A percentile compares a stretch with the other conserved stretches of the same genome.
Conservation (phyloP, 2,888 invertebrate species). For the Isotomurus palustris region DNA sequence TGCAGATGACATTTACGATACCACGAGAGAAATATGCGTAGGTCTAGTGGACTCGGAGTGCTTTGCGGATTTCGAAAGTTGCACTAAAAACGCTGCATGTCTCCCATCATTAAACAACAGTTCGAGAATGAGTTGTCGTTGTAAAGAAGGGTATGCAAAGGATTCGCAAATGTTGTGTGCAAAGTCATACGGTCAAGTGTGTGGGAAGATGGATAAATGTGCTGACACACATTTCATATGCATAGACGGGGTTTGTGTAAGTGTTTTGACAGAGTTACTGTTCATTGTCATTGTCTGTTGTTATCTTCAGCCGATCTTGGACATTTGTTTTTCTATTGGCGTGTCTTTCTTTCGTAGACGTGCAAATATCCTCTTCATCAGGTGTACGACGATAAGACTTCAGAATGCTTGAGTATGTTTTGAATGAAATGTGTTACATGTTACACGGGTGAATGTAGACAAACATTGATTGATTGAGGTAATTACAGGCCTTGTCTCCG, state of each 20-base stretch:
- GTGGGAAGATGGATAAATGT: conserved; percentile 14
- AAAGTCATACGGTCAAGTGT: conserved; percentile 22
- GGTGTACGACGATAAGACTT: conserved; percentile 32
- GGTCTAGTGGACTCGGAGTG: conserved; percentile 38
- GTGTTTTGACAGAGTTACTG: too few relatives aligned
- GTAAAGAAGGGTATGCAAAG: conserved; percentile 30
- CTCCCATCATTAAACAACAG: not conserved
- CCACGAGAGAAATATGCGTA: conserved; percentile 25
- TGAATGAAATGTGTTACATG: not conserved
- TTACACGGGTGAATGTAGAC: not conserved
- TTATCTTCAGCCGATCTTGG: too few relatives aligned
- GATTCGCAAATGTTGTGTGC: conserved; percentile 24
- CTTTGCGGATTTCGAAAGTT: conserved; percentile 20
- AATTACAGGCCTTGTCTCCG: conserved; percentile 25
- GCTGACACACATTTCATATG: conserved; percentile 35
- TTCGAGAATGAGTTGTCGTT: conserved; percentile 28
- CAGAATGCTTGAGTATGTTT: conserved; percentile 29
- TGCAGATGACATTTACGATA: conserved; percentile 32
- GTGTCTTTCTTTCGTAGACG: too few relatives aligned
- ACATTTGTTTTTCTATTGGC: conserved; percentile 1
- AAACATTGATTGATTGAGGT: not conserved
- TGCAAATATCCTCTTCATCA: conserved; percentile 40
- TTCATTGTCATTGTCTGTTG: too few relatives aligned
- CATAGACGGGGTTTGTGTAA: conserved; percentile 33
- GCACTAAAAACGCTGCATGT: conserved; percentile 36